Evolutionary conservation across 2,888 invertebrate genomes (phyloP).

Genomic region (Liodrosophila aerea): DNA sequence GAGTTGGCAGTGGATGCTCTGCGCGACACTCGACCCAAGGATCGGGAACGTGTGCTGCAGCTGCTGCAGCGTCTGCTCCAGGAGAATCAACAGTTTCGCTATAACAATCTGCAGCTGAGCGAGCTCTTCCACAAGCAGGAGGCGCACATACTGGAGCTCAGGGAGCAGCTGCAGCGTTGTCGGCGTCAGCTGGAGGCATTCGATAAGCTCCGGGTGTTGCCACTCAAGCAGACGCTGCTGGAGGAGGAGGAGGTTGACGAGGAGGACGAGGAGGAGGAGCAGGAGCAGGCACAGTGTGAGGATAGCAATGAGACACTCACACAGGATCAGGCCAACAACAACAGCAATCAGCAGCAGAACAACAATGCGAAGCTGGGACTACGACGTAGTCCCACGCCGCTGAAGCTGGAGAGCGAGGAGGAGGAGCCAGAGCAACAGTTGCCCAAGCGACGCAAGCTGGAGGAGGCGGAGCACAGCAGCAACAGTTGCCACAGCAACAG

Average conservation of each 20-base stretch:
- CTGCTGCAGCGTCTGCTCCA: constrained; percentile 80
- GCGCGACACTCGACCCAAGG: constrained; percentile 80
- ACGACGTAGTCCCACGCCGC: constrained; percentile 45
- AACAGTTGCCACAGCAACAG: constrained; percentile 12
- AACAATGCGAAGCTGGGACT: constrained; percentile 42
- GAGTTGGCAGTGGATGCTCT: constrained; percentile 81
- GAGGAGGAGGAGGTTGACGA: constrained; percentile 10
- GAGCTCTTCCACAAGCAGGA: constrained; percentile 80
- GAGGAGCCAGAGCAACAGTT: constrained; percentile 15
- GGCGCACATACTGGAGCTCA: constrained; percentile 79
- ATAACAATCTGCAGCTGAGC: constrained; percentile 78
- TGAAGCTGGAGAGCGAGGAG: constrained; percentile 26
- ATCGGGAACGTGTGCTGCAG: constrained; percentile 80
- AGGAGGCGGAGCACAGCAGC: constrained; percentile 8
- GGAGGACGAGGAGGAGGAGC: constrained; percentile 22
- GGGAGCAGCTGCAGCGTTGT: constrained; percentile 79
- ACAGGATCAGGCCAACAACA: constrained; percentile 62
- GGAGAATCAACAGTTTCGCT: constrained; percentile 81
- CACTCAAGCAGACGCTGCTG: constrained; percentile 59
- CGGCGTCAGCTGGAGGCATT: constrained; percentile 72
- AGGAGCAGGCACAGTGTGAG: constrained; percentile 31
- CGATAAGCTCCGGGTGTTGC: constrained; percentile 60
- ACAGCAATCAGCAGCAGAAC: constrained; percentile 32
- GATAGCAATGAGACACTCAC: constrained; percentile 53
- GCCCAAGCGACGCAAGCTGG: constrained; percentile 36